Conservation (phyloP, 2,797 vertebrate genomes). For the Astyanax mexicanus region DNA sequence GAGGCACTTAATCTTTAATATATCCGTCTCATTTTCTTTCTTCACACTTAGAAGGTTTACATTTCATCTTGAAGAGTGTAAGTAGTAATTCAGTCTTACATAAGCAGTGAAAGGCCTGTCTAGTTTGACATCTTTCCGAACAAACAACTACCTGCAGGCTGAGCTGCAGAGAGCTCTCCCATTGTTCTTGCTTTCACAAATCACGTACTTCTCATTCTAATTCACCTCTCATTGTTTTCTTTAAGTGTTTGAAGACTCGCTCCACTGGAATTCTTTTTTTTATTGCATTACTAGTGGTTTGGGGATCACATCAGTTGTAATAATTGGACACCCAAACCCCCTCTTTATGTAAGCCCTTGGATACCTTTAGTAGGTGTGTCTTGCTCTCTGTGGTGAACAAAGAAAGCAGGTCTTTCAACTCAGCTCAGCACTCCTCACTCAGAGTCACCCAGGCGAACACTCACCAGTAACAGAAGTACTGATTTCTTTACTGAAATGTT, state of each 20-base stretch:
- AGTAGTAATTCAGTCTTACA: not conserved
- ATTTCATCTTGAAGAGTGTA: not conserved
- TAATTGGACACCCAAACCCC: not conserved
- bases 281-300: not conserved
- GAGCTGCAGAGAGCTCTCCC: not conserved
- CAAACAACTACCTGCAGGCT: not conserved
- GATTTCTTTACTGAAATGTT: no score
- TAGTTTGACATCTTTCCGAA: not conserved
- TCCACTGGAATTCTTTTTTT: conserved; percentile 27
- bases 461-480: not conserved
- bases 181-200: no score
- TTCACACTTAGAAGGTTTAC: not conserved
- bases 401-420: conserved; percentile 46
- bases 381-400: conserved; percentile 31
- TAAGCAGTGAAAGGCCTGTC: not conserved
- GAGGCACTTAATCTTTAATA: not conserved
- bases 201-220: not conserved
- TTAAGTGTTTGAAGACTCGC: conserved; percentile 24
- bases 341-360: not conserved
- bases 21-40: no score
- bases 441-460: conserved; percentile 24
- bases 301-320: not conserved
- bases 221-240: conserved; percentile 9
- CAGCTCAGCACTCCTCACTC: conserved; percentile 8
- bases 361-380: conserved; percentile 51